These are phyloP conservation scores for Pyrgilauda ruficollis DNA, from an alignment of 2,113 vertebrate species.

Conservation along the genomic window DNA sequence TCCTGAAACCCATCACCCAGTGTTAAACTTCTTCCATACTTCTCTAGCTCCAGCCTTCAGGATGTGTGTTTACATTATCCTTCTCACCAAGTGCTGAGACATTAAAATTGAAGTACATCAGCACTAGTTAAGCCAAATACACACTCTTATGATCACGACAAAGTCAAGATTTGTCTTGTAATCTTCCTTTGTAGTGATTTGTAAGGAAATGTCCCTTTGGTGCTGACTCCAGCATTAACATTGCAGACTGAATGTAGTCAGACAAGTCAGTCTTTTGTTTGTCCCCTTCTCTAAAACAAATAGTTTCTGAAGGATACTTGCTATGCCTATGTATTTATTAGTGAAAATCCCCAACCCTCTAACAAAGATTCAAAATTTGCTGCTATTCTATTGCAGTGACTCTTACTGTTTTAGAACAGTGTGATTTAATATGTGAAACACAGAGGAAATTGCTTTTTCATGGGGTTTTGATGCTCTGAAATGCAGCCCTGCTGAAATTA, in stretches of 20 bases:
- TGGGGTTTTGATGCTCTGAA: neutral
- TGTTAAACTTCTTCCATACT: neutral
- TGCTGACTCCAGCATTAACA: neutral
- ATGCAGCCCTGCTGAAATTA: neutral
- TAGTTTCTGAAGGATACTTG: neutral
- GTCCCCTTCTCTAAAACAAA: neutral
- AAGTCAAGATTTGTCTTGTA: constrained; percentile 1
- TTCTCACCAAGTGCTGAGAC: neutral
- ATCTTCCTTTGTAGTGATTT: neutral
- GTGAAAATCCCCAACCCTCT: neutral
- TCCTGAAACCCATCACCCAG: neutral
- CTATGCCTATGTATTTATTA: neutral
- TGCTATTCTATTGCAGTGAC: neutral
- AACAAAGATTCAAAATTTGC: neutral
- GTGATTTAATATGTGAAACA: neutral
- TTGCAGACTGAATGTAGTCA: neutral
- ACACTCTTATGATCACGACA: neutral
- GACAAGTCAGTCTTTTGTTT: neutral
- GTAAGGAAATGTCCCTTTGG: neutral
- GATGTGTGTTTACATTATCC: neutral
- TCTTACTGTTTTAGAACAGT: neutral
- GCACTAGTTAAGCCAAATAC: neutral
- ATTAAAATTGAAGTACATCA: neutral
- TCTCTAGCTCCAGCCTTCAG: neutral
- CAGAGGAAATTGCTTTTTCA: neutral